Conservation (phyloP, 2,113 vertebrate species). For the Tragelaphus buxtoni region DNA sequence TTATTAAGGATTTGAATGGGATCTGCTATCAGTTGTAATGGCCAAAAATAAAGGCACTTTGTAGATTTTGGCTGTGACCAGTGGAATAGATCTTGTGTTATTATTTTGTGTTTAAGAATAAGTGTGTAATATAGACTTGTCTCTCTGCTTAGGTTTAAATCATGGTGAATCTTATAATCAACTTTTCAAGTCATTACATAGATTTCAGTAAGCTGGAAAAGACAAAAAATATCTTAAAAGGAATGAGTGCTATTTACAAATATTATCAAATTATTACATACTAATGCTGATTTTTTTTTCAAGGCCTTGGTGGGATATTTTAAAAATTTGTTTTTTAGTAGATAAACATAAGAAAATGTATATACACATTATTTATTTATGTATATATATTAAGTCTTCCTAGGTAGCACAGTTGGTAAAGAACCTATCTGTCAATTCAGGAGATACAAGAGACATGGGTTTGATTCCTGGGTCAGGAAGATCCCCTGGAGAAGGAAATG, state of each 20-base stretch:
- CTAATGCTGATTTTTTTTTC: not conserved
- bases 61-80: not conserved
- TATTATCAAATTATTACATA: not conserved
- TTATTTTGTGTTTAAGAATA: slow-evolving; percentile 7
- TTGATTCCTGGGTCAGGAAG: accelerated
- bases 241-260: not conserved
- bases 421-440: not conserved
- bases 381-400: not conserved
- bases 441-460: not conserved
- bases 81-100: not conserved
- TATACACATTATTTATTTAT: not conserved
- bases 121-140: not conserved
- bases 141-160: not conserved
- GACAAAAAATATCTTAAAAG: not conserved
- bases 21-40: not conserved
- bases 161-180: not conserved
- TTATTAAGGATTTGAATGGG: not conserved
- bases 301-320: not conserved
- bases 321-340: not conserved
- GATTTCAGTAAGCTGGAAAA: not conserved
- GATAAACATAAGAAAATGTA: not conserved
- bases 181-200: not conserved
- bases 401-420: not conserved
- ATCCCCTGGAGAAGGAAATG: not conserved
- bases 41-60: not conserved